phyloP scores from a whole-genome alignment of 64 coral and sea anemone genomes.

The Stylophora pistillata region DNA sequence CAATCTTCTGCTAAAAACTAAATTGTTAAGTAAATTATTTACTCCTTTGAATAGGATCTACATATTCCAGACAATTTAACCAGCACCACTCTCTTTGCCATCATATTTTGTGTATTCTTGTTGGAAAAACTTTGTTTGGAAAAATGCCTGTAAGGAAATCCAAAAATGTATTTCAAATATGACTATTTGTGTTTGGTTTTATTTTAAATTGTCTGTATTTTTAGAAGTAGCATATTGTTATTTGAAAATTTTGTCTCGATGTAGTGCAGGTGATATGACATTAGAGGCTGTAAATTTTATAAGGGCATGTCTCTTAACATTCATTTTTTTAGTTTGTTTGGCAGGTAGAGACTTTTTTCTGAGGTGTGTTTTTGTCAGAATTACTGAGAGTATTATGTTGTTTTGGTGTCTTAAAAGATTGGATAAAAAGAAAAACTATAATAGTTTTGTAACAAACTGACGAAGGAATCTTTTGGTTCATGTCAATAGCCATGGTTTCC shows the following conservation, averaged over 20 bases:
- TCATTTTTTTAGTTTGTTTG: no score
- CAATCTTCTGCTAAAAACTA: not conserved
- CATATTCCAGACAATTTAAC: not conserved
- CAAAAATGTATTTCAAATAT: not conserved
- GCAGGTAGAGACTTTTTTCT: no score
- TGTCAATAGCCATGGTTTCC: no score
- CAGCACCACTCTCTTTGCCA: not conserved
- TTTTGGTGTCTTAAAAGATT: no score
- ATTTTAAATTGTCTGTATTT: not conserved
- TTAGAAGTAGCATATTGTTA: not conserved
- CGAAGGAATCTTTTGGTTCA: no score
- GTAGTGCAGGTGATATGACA: not conserved
- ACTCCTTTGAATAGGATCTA: not conserved
- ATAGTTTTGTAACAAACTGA: no score
- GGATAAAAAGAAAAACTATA: no score
- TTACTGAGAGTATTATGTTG: no score
- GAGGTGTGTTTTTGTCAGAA: no score
- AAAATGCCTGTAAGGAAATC: not conserved
- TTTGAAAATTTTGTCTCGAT: not conserved
- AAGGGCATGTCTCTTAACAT: no score
- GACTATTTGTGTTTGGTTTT: not conserved
- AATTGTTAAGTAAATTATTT: not conserved
- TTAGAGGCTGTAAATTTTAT: not conserved
- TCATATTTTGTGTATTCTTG: not conserved
- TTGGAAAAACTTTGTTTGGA: not conserved